Conservation (phyloP, 2,797 vertebrate genomes). For the Vultur gryphus region DNA sequence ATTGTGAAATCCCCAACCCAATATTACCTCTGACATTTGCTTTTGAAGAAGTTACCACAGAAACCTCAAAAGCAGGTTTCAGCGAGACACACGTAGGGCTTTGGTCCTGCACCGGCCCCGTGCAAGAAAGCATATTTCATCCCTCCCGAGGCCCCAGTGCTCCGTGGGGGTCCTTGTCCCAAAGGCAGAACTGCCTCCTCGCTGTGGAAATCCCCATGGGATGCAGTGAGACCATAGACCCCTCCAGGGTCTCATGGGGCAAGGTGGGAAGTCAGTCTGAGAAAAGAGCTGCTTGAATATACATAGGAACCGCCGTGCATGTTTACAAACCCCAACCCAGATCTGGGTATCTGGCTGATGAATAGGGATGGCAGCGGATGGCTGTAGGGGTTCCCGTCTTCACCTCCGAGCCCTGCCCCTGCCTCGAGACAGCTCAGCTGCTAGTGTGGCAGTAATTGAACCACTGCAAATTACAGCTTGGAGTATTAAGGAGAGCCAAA, state of each 20-base stretch:
- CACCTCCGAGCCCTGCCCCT: background rate
- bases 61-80: slow-evolving; percentile 68
- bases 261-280: background rate
- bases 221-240: background rate
- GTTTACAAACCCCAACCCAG: slow-evolving; percentile 2
- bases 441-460: slow-evolving; percentile 22
- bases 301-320: accelerated
- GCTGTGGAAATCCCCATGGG: background rate
- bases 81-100: background rate
- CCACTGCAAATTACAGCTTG: slow-evolving; percentile 31
- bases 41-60: slow-evolving; percentile 68
- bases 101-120: background rate
- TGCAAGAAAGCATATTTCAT: background rate
- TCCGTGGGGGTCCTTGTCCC: background rate
- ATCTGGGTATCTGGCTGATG: slow-evolving; percentile 4
- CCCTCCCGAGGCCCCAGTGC: background rate
- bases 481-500: background rate
- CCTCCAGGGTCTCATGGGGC: background rate
- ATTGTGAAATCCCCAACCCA: slow-evolving; percentile 56
- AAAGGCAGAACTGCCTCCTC: background rate
- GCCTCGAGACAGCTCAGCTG: background rate
- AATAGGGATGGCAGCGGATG: background rate
- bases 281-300: background rate
- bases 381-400: slow-evolving; percentile 36
- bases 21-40: slow-evolving; percentile 49